phyloP scores from a whole-genome alignment of 2,797 vertebrate genomes.

The Sebastes jordani region DNA sequence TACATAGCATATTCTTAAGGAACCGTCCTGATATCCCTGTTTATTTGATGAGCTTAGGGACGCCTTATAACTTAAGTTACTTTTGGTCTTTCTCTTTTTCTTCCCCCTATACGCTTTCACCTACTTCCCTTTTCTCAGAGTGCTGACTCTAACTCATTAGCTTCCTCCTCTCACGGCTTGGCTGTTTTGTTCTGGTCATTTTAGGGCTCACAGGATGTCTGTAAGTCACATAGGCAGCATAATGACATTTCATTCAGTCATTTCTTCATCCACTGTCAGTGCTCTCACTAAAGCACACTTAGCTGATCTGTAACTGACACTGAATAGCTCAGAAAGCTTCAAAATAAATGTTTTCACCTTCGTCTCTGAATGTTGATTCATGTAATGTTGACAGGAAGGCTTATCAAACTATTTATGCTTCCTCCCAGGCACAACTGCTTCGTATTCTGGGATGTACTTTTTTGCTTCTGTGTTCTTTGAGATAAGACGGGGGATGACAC shows the following conservation, averaged over 20 bases:
- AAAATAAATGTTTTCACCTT: constrained; percentile 2
- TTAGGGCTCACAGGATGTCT: background rate
- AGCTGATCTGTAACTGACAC: constrained; percentile 23
- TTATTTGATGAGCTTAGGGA: background rate
- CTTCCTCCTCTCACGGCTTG: constrained; percentile 31
- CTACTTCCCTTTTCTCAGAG: constrained; percentile 41
- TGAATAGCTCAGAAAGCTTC: background rate
- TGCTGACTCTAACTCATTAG: constrained; percentile 34
- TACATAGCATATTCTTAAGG: background rate
- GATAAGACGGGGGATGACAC: background rate
- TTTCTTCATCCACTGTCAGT: constrained; percentile 20
- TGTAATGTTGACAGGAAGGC: background rate
- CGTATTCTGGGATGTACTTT: background rate
- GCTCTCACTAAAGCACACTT: constrained; percentile 11
- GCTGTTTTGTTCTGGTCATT: background rate
- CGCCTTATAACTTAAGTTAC: background rate
- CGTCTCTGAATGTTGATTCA: constrained; percentile 1
- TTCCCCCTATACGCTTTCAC: constrained; percentile 21
- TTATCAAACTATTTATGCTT: background rate
- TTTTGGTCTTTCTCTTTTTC: constrained; percentile 3
- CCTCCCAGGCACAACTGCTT: background rate
- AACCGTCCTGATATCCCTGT: background rate
- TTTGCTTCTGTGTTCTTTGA: constrained; percentile 1
- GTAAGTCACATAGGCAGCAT: background rate
- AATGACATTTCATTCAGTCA: background rate